These are phyloP conservation scores for Leptothorax acervorum DNA, from an alignment of 2,888 invertebrate genomes.

Conservation along the genomic window DNA sequence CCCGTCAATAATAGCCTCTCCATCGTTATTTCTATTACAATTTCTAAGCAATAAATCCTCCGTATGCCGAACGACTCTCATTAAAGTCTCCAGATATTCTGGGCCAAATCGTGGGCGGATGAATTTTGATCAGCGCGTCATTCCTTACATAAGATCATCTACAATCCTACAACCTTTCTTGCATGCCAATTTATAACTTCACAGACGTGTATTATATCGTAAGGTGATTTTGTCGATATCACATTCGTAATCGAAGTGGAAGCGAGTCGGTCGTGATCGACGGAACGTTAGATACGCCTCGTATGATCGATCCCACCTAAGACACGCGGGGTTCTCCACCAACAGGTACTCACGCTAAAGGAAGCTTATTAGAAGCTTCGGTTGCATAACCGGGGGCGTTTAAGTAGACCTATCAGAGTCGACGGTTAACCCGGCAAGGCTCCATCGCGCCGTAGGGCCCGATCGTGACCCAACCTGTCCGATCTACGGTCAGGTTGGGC, in stretches of 20 bases:
- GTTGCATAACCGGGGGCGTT: conserved; percentile 76
- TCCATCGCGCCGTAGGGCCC: conserved; percentile 68
- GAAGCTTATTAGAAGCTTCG: conserved; percentile 75
- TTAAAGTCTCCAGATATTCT: conserved; percentile 33
- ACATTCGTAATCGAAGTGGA: conserved; percentile 52
- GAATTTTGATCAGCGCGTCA: conserved; percentile 9
- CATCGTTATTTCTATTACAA: conserved; percentile 12
- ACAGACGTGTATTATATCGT: conserved; percentile 11
- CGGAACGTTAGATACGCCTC: conserved; percentile 59
- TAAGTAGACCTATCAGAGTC: conserved; percentile 75
- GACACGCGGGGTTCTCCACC: conserved; percentile 59
- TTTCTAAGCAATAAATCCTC: conserved; percentile 24
- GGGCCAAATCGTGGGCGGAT: conserved; percentile 55
- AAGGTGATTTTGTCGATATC: conserved; percentile 29
- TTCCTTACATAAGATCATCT: neutral
- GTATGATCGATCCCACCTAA: conserved; percentile 58
- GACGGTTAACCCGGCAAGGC: conserved; percentile 73
- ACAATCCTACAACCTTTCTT: neutral
- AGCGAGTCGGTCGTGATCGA: conserved; percentile 68
- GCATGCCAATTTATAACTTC: conserved; percentile 13
- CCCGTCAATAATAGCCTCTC: neutral
- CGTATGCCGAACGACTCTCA: neutral
- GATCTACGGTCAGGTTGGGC: conserved; percentile 73
- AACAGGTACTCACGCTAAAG: conserved; percentile 73
- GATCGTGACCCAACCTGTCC: conserved; percentile 84